A percentile compares a stretch with the other conserved stretches of the same genome.
Evolutionary conservation across 2,797 vertebrate genomes (phyloP).

Genomic region (Syndactyla subalaris): DNA sequence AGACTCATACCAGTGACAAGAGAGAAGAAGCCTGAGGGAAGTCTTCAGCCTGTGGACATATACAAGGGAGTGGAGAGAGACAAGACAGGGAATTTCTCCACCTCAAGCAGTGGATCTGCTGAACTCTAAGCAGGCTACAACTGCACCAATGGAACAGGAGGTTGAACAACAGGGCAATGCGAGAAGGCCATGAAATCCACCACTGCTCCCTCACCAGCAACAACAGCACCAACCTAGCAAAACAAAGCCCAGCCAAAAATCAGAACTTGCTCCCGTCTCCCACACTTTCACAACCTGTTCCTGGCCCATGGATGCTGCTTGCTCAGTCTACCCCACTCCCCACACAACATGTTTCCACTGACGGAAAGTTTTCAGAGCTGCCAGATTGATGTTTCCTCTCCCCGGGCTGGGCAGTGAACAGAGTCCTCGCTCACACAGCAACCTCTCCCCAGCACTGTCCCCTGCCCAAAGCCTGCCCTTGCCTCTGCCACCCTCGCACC

Average conservation of each 20-base stretch:
- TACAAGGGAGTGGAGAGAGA: fast-evolving
- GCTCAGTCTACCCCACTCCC: fast-evolving
- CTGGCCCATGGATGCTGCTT: fast-evolving
- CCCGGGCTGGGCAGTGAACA: fast-evolving
- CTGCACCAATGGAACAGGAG: background rate
- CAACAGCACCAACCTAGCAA: background rate
- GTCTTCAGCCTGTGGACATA: fast-evolving
- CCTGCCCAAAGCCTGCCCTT: background rate
- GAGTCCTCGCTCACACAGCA: fast-evolving
- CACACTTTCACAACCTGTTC: background rate
- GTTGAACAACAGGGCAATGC: fast-evolving
- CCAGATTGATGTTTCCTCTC: fast-evolving
- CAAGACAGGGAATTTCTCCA: background rate
- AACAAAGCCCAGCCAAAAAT: background rate
- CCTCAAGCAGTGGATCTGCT: background rate
- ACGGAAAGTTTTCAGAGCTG: background rate
- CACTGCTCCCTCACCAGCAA: background rate
- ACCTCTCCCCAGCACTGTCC: fast-evolving
- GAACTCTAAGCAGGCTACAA: background rate
- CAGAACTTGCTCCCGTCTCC: background rate
- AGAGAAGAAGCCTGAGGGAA: background rate
- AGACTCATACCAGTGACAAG: background rate
- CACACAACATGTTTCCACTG: fast-evolving
- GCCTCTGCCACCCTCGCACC: background rate
- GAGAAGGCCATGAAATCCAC: background rate